phyloP scores from a whole-genome alignment of 2,888 invertebrate genomes.

The Himalopsyche japonica region DNA sequence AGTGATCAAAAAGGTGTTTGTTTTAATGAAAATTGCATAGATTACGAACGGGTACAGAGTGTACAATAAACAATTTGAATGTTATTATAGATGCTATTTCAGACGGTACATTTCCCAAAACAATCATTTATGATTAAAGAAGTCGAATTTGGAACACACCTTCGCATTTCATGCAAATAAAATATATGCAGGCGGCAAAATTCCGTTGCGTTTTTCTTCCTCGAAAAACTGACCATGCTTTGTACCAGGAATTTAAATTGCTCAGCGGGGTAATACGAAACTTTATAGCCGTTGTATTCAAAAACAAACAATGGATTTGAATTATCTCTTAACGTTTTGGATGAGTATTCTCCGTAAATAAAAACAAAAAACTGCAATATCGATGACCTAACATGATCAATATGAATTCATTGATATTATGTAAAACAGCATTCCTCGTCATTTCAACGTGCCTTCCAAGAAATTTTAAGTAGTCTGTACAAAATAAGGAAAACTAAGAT shows the following conservation, averaged over 20 bases:
- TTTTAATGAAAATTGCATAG: no score
- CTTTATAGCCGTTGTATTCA: background rate
- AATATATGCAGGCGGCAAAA: background rate
- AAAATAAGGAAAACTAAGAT: background rate
- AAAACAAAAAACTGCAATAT: background rate
- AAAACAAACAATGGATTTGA: background rate
- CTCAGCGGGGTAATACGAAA: background rate
- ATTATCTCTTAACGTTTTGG: background rate
- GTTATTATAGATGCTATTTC: no score
- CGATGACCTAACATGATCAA: background rate
- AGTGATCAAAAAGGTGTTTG: no score
- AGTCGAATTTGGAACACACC: background rate
- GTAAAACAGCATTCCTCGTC: background rate
- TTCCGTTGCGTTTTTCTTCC: background rate
- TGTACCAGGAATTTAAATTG: background rate
- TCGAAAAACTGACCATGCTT: background rate
- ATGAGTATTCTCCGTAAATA: background rate
- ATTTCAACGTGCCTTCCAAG: background rate
- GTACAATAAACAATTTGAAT: no score
- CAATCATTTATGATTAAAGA: background rate
- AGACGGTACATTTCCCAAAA: no score
- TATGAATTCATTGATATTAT: background rate
- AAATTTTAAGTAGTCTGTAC: background rate
- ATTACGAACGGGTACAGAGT: no score
- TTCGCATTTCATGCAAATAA: background rate